Conservation (phyloP, 1,140 invertebrate species). For the Solen grandis region DNA sequence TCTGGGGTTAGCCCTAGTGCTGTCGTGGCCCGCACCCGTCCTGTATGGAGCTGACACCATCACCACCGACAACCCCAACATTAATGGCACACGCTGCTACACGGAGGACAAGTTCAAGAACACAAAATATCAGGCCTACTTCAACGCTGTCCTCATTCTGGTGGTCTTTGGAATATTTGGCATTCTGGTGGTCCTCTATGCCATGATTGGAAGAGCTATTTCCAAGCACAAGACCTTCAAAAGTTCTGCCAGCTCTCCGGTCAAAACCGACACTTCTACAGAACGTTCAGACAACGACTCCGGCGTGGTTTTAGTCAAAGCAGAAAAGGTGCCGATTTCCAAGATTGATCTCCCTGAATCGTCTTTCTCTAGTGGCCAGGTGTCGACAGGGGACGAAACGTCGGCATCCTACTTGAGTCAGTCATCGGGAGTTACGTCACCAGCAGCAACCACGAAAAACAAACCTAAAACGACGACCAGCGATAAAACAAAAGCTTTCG, state of each 20-base stretch:
- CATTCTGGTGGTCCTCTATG: conserved; percentile 59
- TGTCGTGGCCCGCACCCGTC: conserved; percentile 65
- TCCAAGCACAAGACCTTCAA: conserved; percentile 56
- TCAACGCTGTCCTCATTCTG: conserved; percentile 47
- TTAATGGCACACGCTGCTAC: conserved; percentile 47
- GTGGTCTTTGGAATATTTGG: conserved; percentile 53
- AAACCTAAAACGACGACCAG: background rate
- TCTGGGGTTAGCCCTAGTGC: conserved; percentile 41
- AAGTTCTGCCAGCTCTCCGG: conserved; percentile 12
- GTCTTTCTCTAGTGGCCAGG: background rate
- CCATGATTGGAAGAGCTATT: conserved; percentile 58
- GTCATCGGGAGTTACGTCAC: background rate
- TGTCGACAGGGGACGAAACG: background rate
- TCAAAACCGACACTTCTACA: background rate
- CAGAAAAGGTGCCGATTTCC: background rate
- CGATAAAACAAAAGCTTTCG: background rate
- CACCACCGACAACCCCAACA: background rate
- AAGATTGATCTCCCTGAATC: background rate
- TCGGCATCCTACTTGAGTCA: background rate
- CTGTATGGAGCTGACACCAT: conserved; percentile 55
- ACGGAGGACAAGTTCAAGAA: conserved; percentile 49
- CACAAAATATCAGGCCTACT: conserved; percentile 37
- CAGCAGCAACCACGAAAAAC: background rate
- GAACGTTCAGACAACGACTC: background rate
- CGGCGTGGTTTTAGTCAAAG: background rate